Base-by-base conservation (phyloP, 2,797 vertebrate genomes). In the Emydoidea blandingii region DNA sequence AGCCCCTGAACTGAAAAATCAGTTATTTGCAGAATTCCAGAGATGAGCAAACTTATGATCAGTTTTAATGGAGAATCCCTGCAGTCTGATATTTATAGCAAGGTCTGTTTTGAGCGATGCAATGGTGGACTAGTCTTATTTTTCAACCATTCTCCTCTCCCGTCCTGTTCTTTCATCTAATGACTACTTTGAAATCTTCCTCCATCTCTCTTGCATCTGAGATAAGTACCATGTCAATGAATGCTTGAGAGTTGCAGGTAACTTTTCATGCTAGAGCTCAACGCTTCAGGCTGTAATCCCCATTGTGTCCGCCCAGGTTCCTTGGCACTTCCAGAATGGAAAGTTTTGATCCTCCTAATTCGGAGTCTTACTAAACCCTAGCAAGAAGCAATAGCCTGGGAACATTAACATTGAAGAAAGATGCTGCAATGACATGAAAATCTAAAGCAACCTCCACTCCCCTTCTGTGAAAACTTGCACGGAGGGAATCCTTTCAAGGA, bases 281-380 rank as follows among this genome's bases (percentile, higher is more conserved):
- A 59, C 41, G 79, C 88, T 81, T 37, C 1, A 4, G 87, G 49
- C 19, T 91, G 85, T 86, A 72, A 82, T 91, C 87, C 85, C 68
- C 68, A 49, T 89, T 12, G 16, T 65, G 91, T 56, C 94, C 92
- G 0, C 90, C 90, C 3, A 27, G 83, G 74, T 41, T 91, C 50
- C 83, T 31, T 44, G 44, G 87, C 81, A 0, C 87, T 88, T 78
- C 56, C 84, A 62, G 62, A 52, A 12, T 4, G 79, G 92, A 82
- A 92, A 82, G 82, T 86, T 89, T 91, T 90, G 88, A 90, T 93
- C 87, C 94, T 93, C 57, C 81, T 79, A 82, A 0, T 5, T 54
- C 34, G 0, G 76, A 59, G 81, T 12, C 92, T 88, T 82, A 0
- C 81, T 49, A 87, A 78, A 86, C 76, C 59, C 74, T 89, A 80